Conservation (phyloP, 2,888 invertebrate genomes). For the Coleophora deauratella region DNA sequence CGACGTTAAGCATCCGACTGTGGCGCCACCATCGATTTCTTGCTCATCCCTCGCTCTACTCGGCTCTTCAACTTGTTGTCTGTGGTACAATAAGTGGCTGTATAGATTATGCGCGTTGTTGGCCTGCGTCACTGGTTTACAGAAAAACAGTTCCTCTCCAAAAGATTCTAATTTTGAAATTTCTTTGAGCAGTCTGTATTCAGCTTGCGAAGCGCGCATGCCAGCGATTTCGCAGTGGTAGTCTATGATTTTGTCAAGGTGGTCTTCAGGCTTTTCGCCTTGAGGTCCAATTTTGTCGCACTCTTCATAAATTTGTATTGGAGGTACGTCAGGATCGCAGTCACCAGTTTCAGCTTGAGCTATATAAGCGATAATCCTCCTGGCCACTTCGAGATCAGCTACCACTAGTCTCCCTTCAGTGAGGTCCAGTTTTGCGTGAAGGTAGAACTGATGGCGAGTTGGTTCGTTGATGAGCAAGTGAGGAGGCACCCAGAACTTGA, state of each 20-base stretch:
- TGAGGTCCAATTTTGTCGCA: slow-evolving; percentile 77
- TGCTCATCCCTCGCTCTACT: slow-evolving; percentile 49
- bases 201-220: slow-evolving; percentile 84
- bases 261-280: slow-evolving; percentile 76
- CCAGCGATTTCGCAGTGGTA: slow-evolving; percentile 76
- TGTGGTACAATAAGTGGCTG: slow-evolving; percentile 79
- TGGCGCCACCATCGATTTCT: slow-evolving; percentile 62
- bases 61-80: slow-evolving; percentile 70
- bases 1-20: slow-evolving; percentile 58
- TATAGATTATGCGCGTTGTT: slow-evolving; percentile 84
- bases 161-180: slow-evolving; percentile 86
- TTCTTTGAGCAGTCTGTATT: slow-evolving; percentile 88
- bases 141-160: slow-evolving; percentile 88
- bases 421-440: slow-evolving; percentile 86
- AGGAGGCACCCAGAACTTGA: slow-evolving; percentile 95
- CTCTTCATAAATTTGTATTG: slow-evolving; percentile 76
- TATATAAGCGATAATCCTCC: slow-evolving; percentile 83
- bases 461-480: slow-evolving; percentile 89
- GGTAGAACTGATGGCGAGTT: slow-evolving; percentile 90
- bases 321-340: slow-evolving; percentile 76
- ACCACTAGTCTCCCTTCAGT: slow-evolving; percentile 82
- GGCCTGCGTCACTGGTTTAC: slow-evolving; percentile 73
- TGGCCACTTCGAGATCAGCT: slow-evolving; percentile 79
- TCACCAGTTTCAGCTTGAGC: slow-evolving; percentile 84
- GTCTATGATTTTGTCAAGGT: slow-evolving; percentile 76